A percentile compares a stretch with the other conserved stretches of the same genome.
Conservation (phyloP, 2,888 invertebrate species). For the Nasonia oneida region DNA sequence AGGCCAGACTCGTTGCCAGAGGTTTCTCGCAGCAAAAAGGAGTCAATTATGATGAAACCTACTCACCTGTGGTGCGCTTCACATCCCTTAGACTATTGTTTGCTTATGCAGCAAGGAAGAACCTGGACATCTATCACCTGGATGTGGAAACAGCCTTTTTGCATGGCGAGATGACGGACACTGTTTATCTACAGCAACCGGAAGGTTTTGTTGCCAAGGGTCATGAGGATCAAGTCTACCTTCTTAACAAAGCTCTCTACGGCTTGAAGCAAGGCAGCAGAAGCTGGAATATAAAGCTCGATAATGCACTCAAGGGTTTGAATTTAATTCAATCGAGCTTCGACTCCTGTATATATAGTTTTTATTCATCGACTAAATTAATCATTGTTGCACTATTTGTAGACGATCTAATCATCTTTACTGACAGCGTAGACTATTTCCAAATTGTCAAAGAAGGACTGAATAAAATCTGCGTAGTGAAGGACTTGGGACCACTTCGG, state of each 20-base stretch:
- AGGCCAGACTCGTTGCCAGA: not conserved
- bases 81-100: no score
- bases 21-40: not conserved
- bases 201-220: not conserved
- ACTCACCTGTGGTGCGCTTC: not conserved
- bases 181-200: not conserved
- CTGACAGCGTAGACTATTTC: constrained; percentile 1
- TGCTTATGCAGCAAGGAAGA: not conserved
- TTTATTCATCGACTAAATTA: not conserved
- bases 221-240: no score
- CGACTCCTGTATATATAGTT: constrained; percentile 9
- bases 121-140: not conserved
- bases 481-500: not conserved
- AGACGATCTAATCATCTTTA: constrained; percentile 22
- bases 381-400: no score
- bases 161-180: no score
- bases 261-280: not conserved
- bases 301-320: not conserved
- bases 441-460: constrained; percentile 1
- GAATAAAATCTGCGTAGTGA: not conserved
- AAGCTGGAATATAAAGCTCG: not conserved
- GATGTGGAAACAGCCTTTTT: no score
- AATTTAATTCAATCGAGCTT: not conserved
- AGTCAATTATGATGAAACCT: not conserved
- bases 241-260: not conserved